Evolutionary conservation across 2,888 invertebrate species (phyloP).

Genomic region (Oxytorus armatus): DNA sequence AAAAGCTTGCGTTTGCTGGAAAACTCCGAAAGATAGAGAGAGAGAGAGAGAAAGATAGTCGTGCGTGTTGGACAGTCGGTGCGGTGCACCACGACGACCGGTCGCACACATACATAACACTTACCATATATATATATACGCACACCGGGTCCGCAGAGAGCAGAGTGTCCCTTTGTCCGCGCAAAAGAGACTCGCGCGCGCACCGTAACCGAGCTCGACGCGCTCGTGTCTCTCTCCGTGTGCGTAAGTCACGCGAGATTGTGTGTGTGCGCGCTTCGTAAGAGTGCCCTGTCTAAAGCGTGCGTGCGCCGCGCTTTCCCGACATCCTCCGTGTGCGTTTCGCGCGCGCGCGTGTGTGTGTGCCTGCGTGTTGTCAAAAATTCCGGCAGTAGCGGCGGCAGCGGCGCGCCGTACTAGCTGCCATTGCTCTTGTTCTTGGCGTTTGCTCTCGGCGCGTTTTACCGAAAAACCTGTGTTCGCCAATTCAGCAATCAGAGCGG

Average conservation of each 20-base stretch:
- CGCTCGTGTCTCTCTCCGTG: conserved; percentile 51
- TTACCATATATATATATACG: conserved; percentile 23
- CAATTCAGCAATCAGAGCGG: conserved; percentile 45
- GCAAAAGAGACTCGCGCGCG: conserved; percentile 62
- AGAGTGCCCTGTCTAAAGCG: conserved; percentile 29
- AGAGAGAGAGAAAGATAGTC: conserved; percentile 31
- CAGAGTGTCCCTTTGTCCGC: conserved; percentile 67
- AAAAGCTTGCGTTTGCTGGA: conserved; percentile 7
- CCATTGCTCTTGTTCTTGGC: conserved; percentile 77
- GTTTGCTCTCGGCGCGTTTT: conserved; percentile 65
- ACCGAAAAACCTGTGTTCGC: conserved; percentile 48
- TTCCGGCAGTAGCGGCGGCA: conserved; percentile 75
- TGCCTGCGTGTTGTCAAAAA: conserved; percentile 79
- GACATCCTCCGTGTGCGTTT: conserved; percentile 33
- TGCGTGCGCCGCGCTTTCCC: conserved; percentile 51
- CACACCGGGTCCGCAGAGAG: conserved; percentile 54
- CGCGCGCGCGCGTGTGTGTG: conserved; percentile 35
- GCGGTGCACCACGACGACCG: conserved; percentile 67
- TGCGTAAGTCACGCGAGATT: too few species aligned
- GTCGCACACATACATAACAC: conserved; percentile 41
- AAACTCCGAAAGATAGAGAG: background rate
- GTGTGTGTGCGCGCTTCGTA: conserved; percentile 23
- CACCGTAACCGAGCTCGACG: conserved; percentile 68
- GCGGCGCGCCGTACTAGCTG: conserved; percentile 77
- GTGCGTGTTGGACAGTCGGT: conserved; percentile 55